Conservation (phyloP, 2,797 vertebrate species). For the Pelochelys cantorii region DNA sequence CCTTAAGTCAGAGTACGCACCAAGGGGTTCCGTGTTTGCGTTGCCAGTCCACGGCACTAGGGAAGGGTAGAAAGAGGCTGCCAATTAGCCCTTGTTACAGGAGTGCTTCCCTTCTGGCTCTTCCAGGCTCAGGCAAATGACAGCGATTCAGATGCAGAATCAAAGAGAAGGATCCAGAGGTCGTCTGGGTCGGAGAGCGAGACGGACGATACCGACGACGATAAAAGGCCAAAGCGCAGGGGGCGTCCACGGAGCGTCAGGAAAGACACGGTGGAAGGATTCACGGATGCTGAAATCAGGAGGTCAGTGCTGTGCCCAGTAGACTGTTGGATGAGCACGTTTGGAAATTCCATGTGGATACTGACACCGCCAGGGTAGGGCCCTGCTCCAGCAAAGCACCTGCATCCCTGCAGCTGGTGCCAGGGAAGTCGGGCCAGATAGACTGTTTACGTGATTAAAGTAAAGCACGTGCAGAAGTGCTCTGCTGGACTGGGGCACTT, state of each 20-base stretch:
- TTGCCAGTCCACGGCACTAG: accelerated
- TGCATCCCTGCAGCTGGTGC: accelerated
- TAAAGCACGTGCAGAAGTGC: neutral
- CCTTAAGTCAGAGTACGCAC: neutral
- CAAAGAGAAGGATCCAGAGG: slow-evolving; percentile 91
- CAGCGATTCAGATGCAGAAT: slow-evolving; percentile 95
- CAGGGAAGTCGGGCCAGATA: neutral
- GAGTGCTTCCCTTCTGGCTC: neutral
- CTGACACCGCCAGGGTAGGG: too few relatives aligned
- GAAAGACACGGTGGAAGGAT: slow-evolving; percentile 97
- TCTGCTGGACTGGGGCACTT: neutral
- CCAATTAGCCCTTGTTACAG: neutral
- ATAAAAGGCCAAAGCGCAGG: slow-evolving; percentile 95
- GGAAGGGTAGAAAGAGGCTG: neutral
- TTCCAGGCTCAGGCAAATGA: slow-evolving; percentile 93
- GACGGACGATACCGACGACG: slow-evolving; percentile 94
- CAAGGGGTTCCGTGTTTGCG: neutral
- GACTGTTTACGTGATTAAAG: neutral
- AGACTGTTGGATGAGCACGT: neutral
- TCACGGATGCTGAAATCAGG: slow-evolving; percentile 96
- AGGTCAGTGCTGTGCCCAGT: slow-evolving; percentile 81
- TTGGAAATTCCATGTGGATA: neutral
- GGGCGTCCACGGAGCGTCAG: slow-evolving; percentile 92
- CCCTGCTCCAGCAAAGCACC: neutral
- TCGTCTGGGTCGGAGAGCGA: slow-evolving; percentile 97